Conservation (phyloP, 2,888 invertebrate species). For the Minunthozetes semirufus region DNA sequence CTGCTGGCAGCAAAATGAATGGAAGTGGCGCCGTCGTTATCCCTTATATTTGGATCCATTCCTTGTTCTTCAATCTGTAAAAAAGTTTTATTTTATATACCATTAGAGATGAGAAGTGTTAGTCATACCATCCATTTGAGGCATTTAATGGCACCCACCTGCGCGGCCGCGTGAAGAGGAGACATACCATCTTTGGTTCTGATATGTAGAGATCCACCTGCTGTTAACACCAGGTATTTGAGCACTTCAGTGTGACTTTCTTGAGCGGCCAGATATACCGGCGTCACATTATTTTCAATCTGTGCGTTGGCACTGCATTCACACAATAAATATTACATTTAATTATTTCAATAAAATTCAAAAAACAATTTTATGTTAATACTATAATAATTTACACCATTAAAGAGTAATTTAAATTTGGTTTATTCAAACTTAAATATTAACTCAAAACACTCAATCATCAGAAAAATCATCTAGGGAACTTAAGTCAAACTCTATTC, state of each 20-base stretch:
- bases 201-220: constrained; percentile 72
- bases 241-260: constrained; percentile 79
- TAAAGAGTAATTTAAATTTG: too few species aligned
- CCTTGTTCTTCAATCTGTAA: constrained; percentile 64
- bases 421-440: too few species aligned
- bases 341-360: not conserved
- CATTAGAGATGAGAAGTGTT: not conserved
- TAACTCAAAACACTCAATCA: too few species aligned
- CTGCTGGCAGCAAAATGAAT: constrained; percentile 80
- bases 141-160: constrained; percentile 77
- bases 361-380: too few species aligned
- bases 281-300: constrained; percentile 86
- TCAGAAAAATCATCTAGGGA: too few species aligned
- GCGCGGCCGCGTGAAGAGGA: constrained; percentile 80
- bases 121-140: constrained; percentile 74
- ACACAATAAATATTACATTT: constrained; percentile 38
- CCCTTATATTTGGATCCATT: constrained; percentile 73
- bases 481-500: not conserved
- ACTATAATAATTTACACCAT: too few species aligned
- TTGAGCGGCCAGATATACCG: constrained; percentile 80
- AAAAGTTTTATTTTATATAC: not conserved
- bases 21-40: constrained; percentile 81
- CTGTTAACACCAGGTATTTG: constrained; percentile 73
- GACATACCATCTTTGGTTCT: constrained; percentile 83
- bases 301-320: constrained; percentile 72